Conservation (phyloP, 1,140 invertebrate species). For the Caenorhabditis remanei region DNA sequence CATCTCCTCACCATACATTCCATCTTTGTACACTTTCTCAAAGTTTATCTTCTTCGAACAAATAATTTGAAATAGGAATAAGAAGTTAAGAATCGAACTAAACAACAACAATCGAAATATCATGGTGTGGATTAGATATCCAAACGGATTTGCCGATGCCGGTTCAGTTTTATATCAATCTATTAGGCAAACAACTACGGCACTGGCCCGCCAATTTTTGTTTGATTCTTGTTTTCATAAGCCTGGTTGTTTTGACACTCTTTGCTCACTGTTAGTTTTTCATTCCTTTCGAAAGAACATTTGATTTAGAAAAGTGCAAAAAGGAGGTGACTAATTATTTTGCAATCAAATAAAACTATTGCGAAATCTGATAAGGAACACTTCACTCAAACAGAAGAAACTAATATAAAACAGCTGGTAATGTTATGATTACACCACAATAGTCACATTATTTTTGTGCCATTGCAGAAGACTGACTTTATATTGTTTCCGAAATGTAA, state of each 20-base stretch:
- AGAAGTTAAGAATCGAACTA: background rate
- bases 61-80: background rate
- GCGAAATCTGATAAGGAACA: too few species aligned
- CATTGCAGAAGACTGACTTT: too few species aligned
- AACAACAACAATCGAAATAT: background rate
- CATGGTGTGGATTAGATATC: background rate
- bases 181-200: background rate
- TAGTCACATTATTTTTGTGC: too few species aligned
- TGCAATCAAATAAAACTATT: too few species aligned
- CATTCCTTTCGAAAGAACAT: background rate
- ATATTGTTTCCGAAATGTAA: too few species aligned
- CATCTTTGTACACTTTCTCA: constrained; percentile 40
- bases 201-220: constrained; percentile 17
- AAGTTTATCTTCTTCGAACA: constrained; percentile 22
- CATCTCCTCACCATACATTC: constrained; percentile 20
- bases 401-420: too few species aligned
- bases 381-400: too few species aligned
- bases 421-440: too few species aligned
- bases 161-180: constrained; percentile 18
- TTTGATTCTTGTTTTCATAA: constrained; percentile 9
- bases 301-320: too few species aligned
- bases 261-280: background rate
- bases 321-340: too few species aligned
- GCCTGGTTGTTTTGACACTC: constrained; percentile 45
- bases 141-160: constrained; percentile 7